Base-by-base conservation (phyloP, 64 coral and sea anemone species). In the Pachyseris speciosa region DNA sequence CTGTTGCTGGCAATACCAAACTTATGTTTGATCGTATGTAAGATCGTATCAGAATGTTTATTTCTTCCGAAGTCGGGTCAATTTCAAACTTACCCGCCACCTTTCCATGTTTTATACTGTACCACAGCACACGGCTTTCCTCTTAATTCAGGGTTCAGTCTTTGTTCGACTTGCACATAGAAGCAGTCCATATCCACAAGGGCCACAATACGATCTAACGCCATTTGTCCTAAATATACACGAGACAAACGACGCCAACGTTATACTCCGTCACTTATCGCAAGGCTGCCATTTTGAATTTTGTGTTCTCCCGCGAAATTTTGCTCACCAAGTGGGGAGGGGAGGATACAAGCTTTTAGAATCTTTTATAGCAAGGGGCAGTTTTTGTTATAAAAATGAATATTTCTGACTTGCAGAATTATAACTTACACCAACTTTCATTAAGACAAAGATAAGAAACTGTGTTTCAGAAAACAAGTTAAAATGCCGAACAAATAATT, bases 111-210 rank as follows among this genome's bases (percentile, higher is more conserved):
- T 74, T 98, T 98, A 22, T 98, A 98, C 37, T 98, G 96, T 1
- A 98, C 96, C 22, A 98, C 96, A 38, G 96, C 96, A 75, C 96
- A 98, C 34, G 93, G 96, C 68, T 98, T 92, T 2, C 96, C 96
- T 90, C 74, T 67, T 51, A 95, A 80, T 22, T 79, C 68, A 22
- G 96, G 93, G 44, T 84, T 89, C 44, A 77, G 37, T 61, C 96
- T 73, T 68, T 98, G 96, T 44, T 98, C 96, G 16, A 98, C 93
- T 93, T 98, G 96, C 5, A 98, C 96, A 86, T 98, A 98, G 33
- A 98, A 98, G 51, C 96, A 98, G 42, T 98, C 96, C 96, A 98
- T 98, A 49, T 98, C 96, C 2, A 90, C 85, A 52, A 98, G 65
- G 13, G 93, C 90, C 69, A 99, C 88, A 57, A 99, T 76, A 81